Conservation (phyloP, 2,888 invertebrate species). For the Tiliacea aurago region DNA sequence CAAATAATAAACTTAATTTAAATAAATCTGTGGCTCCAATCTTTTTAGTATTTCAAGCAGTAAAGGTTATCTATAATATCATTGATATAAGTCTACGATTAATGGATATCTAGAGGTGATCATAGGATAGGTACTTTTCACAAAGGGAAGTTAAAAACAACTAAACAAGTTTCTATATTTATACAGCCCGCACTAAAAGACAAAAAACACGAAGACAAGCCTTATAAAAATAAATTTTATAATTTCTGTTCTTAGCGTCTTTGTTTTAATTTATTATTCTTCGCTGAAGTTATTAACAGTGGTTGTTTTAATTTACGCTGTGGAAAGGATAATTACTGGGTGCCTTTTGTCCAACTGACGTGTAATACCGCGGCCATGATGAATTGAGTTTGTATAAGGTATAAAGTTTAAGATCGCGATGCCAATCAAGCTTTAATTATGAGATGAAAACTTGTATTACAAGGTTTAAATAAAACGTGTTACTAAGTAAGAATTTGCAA, state of each 20-base stretch:
- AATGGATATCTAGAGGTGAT: not conserved
- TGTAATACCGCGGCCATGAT: constrained; percentile 58
- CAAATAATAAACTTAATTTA: not conserved
- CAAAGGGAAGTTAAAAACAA: not conserved
- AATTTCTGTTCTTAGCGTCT: constrained; percentile 34
- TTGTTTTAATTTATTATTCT: constrained; percentile 57
- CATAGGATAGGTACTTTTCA: not conserved
- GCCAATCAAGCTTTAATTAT: constrained; percentile 47
- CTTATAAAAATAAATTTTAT: constrained; percentile 39
- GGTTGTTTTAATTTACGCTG: constrained; percentile 64
- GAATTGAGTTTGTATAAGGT: constrained; percentile 57
- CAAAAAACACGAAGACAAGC: not conserved
- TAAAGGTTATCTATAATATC: not conserved
- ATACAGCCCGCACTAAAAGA: not conserved
- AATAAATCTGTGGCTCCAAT: too few species aligned
- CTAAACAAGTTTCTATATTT: not conserved
- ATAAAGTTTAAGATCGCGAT: constrained; percentile 45
- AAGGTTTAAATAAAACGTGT: not conserved
- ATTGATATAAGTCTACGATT: not conserved
- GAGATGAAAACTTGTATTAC: constrained; percentile 37
- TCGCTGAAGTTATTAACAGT: constrained; percentile 52
- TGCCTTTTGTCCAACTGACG: constrained; percentile 59
- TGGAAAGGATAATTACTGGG: constrained; percentile 66
- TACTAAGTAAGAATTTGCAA: not conserved
- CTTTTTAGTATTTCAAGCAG: too few species aligned